Conservation (phyloP, 2,113 vertebrate genomes). For the Cyprinodon tularosa region DNA sequence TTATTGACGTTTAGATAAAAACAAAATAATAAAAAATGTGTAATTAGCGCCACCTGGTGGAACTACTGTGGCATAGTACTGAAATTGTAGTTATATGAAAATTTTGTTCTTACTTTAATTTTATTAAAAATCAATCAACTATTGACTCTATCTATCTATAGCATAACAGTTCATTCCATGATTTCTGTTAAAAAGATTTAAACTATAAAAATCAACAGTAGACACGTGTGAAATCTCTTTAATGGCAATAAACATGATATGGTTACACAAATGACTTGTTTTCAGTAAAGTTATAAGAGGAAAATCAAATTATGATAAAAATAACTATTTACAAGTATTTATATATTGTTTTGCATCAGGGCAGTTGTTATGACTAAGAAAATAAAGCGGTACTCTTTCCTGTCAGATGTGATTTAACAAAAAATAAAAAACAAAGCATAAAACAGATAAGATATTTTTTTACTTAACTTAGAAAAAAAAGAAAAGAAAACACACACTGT, state of each 20-base stretch:
- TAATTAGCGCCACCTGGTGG: slow-evolving; percentile 44
- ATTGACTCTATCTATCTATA: slow-evolving; percentile 17
- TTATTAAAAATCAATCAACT: neutral
- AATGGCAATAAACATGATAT: slow-evolving; percentile 46
- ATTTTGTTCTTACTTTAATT: no score
- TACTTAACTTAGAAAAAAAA: neutral
- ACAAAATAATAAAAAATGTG: neutral
- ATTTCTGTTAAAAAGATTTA: slow-evolving; percentile 67
- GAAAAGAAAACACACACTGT: neutral
- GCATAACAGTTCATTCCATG: slow-evolving; percentile 68
- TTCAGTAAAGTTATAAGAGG: slow-evolving; percentile 16
- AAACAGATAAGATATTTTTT: neutral
- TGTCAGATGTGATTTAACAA: neutral
- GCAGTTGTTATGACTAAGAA: neutral
- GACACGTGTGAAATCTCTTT: slow-evolving; percentile 49
- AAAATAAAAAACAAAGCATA: neutral
- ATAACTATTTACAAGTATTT: neutral
- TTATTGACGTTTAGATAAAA: neutral
- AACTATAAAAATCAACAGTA: no score
- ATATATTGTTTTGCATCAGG: neutral
- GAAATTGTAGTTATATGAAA: no score
- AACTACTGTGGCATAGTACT: neutral
- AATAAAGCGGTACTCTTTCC: no score
- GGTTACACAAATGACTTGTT: slow-evolving; percentile 19
- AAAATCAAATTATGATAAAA: neutral